phyloP scores from a whole-genome alignment of 2,888 invertebrate genomes.

The Conops quadrifasciatus region DNA sequence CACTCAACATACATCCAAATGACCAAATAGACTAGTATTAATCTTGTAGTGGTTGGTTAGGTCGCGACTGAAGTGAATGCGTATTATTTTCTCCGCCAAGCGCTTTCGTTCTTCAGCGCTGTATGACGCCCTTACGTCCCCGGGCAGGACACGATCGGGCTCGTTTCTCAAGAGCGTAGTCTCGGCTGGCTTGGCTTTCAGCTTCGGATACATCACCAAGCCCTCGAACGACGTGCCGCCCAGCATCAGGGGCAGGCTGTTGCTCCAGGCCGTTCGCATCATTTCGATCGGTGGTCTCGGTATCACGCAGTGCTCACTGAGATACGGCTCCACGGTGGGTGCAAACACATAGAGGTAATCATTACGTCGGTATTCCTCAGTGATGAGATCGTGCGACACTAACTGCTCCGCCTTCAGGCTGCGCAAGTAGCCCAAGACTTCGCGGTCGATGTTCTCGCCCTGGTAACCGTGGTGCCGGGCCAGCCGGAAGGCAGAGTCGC shows the following conservation, averaged over 20 bases:
- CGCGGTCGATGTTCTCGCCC: slow-evolving; percentile 47
- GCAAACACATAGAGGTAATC: slow-evolving; percentile 58
- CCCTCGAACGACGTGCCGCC: slow-evolving; percentile 63
- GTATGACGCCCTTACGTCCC: slow-evolving; percentile 47
- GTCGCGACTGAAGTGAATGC: slow-evolving; percentile 64
- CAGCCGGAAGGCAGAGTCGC: slow-evolving; percentile 52
- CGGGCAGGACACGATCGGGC: slow-evolving; percentile 56
- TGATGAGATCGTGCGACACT: slow-evolving; percentile 53
- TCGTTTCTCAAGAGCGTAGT: slow-evolving; percentile 27
- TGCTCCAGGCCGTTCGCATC: slow-evolving; percentile 57
- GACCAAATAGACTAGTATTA: slow-evolving; percentile 56
- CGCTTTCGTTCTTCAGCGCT: slow-evolving; percentile 35
- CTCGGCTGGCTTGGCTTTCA: slow-evolving; percentile 49
- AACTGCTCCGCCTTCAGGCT: slow-evolving; percentile 46
- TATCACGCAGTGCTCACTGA: slow-evolving; percentile 52
- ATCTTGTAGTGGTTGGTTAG: slow-evolving; percentile 53
- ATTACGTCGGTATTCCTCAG: slow-evolving; percentile 50
- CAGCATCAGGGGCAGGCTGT: slow-evolving; percentile 59
- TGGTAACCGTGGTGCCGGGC: slow-evolving; percentile 53
- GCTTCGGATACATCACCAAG: slow-evolving; percentile 54
- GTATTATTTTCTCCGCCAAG: slow-evolving; percentile 55
- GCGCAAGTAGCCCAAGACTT: slow-evolving; percentile 50
- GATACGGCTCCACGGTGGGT: slow-evolving; percentile 60
- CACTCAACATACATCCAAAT: slow-evolving; percentile 54
- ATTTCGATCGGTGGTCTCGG: slow-evolving; percentile 52